phyloP scores from a whole-genome alignment of 1,140 invertebrate species.

The Probaryconus sp. region DNA sequence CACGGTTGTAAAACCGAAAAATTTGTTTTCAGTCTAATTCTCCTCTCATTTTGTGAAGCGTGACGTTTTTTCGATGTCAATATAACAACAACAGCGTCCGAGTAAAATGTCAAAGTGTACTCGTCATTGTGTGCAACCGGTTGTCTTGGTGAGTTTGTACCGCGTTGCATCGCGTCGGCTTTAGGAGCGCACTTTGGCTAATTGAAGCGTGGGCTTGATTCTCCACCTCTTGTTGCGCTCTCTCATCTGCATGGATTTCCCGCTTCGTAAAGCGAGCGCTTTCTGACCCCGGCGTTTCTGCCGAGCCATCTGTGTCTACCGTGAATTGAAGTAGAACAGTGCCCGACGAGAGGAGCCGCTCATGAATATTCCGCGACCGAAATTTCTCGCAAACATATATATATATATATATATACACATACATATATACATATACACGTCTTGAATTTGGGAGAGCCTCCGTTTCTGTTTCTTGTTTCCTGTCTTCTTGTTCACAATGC shows the following conservation, averaged over 20 bases:
- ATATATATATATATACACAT: too few species aligned
- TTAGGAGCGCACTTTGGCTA: constrained; percentile 72
- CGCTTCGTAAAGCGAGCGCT: constrained; percentile 70
- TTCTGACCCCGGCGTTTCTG: constrained; percentile 68
- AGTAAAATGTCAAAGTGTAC: constrained; percentile 46
- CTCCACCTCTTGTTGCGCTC: constrained; percentile 61
- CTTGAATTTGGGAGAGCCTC: constrained; percentile 41
- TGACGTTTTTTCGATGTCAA: not conserved
- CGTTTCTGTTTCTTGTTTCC: constrained; percentile 52
- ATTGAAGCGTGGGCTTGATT: constrained; percentile 72
- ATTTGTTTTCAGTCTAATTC: too few species aligned
- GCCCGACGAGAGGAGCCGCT: constrained; percentile 64
- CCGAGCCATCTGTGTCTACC: constrained; percentile 63
- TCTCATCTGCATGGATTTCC: constrained; percentile 75
- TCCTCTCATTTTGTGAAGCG: too few species aligned
- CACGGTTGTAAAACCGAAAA: too few species aligned
- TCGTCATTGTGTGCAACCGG: constrained; percentile 41
- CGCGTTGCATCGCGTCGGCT: constrained; percentile 59
- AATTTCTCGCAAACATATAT: constrained; percentile 64
- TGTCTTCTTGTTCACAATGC: constrained; percentile 20
- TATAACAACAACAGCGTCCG: constrained; percentile 19
- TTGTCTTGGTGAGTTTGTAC: constrained; percentile 58
- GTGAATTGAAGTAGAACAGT: constrained; percentile 70
- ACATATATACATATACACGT: too few species aligned
- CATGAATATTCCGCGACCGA: constrained; percentile 73